Percentiles rank a stretch among this genome's conserved stretches.
phyloP scores from a whole-genome alignment of 2,113 vertebrate genomes.

The Phyllostomus discolor region DNA sequence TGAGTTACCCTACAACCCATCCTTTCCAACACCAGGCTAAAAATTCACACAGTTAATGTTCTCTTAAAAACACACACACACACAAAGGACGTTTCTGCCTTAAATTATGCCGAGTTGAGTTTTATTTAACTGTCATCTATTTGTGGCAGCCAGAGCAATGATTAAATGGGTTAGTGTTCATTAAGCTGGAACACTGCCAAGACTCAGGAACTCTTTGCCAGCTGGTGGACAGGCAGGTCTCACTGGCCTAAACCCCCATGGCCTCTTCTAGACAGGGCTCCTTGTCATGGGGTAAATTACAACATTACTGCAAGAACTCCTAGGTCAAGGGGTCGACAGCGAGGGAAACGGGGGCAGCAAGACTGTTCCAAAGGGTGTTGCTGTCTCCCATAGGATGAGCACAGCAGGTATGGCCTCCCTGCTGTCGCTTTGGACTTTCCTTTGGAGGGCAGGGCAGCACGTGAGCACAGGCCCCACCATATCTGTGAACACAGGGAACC shows the following conservation, averaged over 20 bases:
- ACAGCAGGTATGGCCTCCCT: neutral
- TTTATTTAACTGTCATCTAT: neutral
- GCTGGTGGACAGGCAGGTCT: rapidly evolving
- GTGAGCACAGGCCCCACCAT: neutral
- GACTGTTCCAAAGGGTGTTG: neutral
- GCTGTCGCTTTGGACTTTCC: neutral
- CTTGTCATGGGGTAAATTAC: neutral
- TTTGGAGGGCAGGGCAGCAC: neutral
- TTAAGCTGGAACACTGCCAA: rapidly evolving
- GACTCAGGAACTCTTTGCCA: no score
- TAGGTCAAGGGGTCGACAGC: neutral
- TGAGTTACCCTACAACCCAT: neutral
- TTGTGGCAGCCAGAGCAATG: neutral
- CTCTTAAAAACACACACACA: neutral
- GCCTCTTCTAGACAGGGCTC: neutral
- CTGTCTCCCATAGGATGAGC: rapidly evolving
- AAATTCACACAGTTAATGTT: neutral
- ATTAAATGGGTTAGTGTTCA: neutral
- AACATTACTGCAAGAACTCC: neutral
- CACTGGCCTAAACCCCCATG: rapidly evolving
- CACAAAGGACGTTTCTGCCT: neutral
- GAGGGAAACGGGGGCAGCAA: no score
- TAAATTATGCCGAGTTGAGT: neutral
- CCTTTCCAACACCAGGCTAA: neutral
- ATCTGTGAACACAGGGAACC: neutral